These are phyloP conservation scores for Stichopus horrens DNA, from an alignment of 53 echinoderm and acorn worm genomes.

Conservation along the genomic window DNA sequence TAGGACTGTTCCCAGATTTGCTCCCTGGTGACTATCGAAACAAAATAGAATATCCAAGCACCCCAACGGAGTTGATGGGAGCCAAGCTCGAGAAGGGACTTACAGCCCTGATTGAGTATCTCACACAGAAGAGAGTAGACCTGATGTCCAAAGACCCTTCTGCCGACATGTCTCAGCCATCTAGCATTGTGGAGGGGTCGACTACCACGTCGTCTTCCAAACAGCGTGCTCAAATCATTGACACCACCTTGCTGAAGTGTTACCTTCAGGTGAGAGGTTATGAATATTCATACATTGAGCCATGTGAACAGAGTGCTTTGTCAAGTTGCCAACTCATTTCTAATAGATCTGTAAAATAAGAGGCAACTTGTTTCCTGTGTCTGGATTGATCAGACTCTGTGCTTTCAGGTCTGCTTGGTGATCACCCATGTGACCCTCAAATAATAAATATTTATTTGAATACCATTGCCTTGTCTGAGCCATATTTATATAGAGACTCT, in stretches of 20 bases:
- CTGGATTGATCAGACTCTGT: too few relatives aligned
- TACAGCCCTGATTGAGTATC: slow-evolving; percentile 88
- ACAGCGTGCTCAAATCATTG: slow-evolving; percentile 85
- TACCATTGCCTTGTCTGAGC: too few relatives aligned
- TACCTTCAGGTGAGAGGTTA: slow-evolving; percentile 72
- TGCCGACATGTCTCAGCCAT: slow-evolving; percentile 59
- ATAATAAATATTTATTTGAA: too few relatives aligned
- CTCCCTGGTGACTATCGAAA: slow-evolving; percentile 88
- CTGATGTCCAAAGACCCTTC: slow-evolving; percentile 48
- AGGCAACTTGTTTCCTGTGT: too few relatives aligned
- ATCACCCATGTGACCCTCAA: too few relatives aligned
- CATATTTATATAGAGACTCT: too few relatives aligned
- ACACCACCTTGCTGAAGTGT: slow-evolving; percentile 94
- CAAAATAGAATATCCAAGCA: slow-evolving; percentile 84
- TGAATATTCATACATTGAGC: neutral
- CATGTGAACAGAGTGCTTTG: neutral
- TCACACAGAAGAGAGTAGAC: slow-evolving; percentile 93
- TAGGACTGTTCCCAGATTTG: slow-evolving; percentile 91
- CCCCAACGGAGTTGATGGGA: slow-evolving; percentile 70
- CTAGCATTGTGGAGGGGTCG: slow-evolving; percentile 86
- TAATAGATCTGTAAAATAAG: neutral
- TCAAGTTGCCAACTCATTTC: neutral
- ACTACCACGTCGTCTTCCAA: slow-evolving; percentile 72
- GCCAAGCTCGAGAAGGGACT: slow-evolving; percentile 91
- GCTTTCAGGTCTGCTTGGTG: too few relatives aligned